A percentile compares a stretch with the other conserved stretches of the same genome.
Conservation (phyloP, 2,797 vertebrate species). For the Anniella stebbinsi region DNA sequence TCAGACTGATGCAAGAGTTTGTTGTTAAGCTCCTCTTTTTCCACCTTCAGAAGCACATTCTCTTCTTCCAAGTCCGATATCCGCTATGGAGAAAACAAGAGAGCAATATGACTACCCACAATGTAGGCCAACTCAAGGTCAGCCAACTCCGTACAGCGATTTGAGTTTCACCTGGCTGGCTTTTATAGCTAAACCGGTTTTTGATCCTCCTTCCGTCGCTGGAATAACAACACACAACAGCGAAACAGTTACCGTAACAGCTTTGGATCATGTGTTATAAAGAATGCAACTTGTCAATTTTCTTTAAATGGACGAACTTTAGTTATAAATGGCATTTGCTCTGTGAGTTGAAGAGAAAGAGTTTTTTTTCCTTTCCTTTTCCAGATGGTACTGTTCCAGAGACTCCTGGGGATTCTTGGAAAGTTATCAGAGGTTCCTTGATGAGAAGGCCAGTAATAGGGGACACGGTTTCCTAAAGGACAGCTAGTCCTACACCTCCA, state of each 20-base stretch:
- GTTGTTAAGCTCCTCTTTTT: conserved; percentile 92
- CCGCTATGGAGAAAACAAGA: conserved; percentile 75
- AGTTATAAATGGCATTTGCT: neutral
- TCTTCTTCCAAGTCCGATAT: conserved; percentile 90
- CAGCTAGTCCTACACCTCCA: neutral
- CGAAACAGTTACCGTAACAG: neutral
- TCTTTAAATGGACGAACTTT: neutral
- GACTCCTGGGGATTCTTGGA: neutral
- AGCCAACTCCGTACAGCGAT: neutral
- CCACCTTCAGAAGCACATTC: conserved; percentile 87
- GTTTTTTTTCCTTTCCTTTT: too few species aligned
- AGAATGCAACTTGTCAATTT: neutral
- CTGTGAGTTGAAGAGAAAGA: neutral
- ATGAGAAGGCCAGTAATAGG: neutral
- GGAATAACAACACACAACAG: neutral
- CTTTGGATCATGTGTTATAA: neutral
- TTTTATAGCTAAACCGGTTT: conserved; percentile 30
- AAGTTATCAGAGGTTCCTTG: neutral
- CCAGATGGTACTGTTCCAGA: neutral
- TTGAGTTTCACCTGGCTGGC: conserved; percentile 44
- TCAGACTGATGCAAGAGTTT: conserved; percentile 80
- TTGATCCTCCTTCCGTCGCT: neutral
- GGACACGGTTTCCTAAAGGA: neutral
- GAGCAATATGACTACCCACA: conserved; percentile 33
- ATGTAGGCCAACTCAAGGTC: conserved; percentile 2